phyloP scores from a whole-genome alignment of 2,797 vertebrate species.

The Sebastes diploproa region DNA sequence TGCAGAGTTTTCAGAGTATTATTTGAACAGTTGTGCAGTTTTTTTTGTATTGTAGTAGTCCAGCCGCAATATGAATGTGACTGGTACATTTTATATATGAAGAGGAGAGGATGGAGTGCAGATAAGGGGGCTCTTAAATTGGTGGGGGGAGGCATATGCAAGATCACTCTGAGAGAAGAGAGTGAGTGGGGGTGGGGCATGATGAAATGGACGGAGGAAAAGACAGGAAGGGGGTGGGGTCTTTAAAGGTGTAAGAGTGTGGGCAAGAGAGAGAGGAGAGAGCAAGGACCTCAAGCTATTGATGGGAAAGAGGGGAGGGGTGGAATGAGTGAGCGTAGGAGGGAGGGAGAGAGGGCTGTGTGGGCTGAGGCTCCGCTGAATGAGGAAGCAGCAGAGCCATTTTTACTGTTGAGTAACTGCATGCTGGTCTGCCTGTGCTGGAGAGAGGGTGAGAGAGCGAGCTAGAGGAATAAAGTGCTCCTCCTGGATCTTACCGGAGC shows the following conservation, averaged over 20 bases:
- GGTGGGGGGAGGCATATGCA: constrained; percentile 60
- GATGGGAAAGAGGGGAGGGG: constrained; percentile 76
- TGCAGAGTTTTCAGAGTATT: not conserved
- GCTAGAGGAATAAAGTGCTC: constrained; percentile 63
- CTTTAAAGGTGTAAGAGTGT: constrained; percentile 67
- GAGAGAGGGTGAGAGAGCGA: constrained; percentile 65
- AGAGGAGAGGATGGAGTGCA: constrained; percentile 24
- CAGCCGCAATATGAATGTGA: constrained; percentile 43
- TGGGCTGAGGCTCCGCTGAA: constrained; percentile 82
- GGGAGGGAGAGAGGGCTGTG: constrained; percentile 72
- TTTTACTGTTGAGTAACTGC: constrained; percentile 86
- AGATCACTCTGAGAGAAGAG: constrained; percentile 62
- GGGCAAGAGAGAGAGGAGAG: constrained; percentile 53
- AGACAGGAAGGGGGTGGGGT: constrained; percentile 75
- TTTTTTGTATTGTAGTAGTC: constrained; percentile 25
- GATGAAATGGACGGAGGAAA: constrained; percentile 69
- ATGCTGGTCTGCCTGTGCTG: constrained; percentile 69
- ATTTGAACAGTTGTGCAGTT: not conserved
- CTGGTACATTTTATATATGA: not conserved
- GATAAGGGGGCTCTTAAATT: constrained; percentile 66
- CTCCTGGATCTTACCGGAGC: constrained; percentile 57
- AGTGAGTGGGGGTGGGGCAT: constrained; percentile 72
- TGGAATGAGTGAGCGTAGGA: constrained; percentile 59
- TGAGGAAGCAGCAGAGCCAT: constrained; percentile 87
- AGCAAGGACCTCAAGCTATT: constrained; percentile 77